Evolutionary conservation across 2,888 invertebrate genomes (phyloP), one percentile per base, ranked within the genome.

Genomic region (Cryptops parisi): DNA sequence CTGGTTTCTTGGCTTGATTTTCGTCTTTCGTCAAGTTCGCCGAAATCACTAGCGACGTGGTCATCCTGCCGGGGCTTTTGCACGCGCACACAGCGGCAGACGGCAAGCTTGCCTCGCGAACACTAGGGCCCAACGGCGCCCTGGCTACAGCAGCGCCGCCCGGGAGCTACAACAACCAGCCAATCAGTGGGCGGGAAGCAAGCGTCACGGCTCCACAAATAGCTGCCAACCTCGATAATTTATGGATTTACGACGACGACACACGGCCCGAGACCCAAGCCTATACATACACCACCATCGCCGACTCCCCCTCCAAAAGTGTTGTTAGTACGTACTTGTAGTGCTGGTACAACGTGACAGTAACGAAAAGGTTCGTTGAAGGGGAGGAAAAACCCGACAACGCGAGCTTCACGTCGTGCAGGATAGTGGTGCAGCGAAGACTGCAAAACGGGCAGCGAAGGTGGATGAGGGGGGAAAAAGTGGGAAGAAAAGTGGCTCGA

Each of bases 11-110:
- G 44, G 52, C 52, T 27, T 52, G 52, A 33, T 52, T 52, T 39
- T 52, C 52, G 26, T 43, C 21, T 43, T 52, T 52, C 23, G 52
- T 23, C 33, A 27, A 45, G 44, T 52, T 47, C 26, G 56, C 54
- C 26, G 54, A 53, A 50, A 56, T 56, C 47, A 56, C 47, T 23
- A 56, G 48, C 41, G 56, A 56, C 17, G 56, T 56, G 56, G 56
- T 56, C 56, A 56, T 56, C 27, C 50, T 41, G 33, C 50, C 24
- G 27, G 27, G 39, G 52, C 52, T 33, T 39, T 39, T 27, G 44
- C 23, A 27, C 33, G 38, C 27, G 38, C 23, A 23, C 24, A 26
- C 43, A 22, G 38, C 23, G 33, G 22, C 9, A 24, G 46, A 22
- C 46, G 46, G 46, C 33, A 9, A 15, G 9, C 33, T 33, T 15